phyloP scores from a whole-genome alignment of 1,140 invertebrate species.

The Philaenus spumarius region DNA sequence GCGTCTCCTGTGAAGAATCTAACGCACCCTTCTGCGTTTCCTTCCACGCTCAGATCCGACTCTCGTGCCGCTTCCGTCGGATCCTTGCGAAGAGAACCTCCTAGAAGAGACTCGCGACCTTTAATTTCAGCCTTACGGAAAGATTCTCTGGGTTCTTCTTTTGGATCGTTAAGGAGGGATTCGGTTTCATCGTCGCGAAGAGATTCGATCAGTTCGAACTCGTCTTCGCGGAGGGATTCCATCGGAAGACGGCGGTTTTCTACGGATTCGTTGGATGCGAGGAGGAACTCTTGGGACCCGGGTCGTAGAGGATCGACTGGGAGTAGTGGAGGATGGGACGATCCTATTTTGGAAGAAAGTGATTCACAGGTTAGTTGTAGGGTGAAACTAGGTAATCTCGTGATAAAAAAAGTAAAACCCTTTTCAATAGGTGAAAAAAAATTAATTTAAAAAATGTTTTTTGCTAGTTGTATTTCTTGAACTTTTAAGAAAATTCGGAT shows the following conservation, averaged over 20 bases:
- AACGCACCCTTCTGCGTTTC: conserved; percentile 56
- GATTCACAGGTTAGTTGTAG: neutral
- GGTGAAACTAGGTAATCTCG: too few relatives aligned
- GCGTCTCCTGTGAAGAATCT: conserved; percentile 20
- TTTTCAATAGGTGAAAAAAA: too few relatives aligned
- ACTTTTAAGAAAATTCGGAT: too few relatives aligned
- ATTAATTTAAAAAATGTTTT: too few relatives aligned
- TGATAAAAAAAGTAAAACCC: too few relatives aligned
- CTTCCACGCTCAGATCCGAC: conserved; percentile 52
- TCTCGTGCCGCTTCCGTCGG: conserved; percentile 47
- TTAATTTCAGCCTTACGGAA: conserved; percentile 25
- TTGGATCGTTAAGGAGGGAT: conserved; percentile 60
- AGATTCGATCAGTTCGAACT: conserved; percentile 1
- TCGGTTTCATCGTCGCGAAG: conserved; percentile 43
- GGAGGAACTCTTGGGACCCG: conserved; percentile 60
- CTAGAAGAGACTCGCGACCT: neutral
- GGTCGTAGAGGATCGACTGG: conserved; percentile 51
- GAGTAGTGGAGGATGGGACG: conserved; percentile 47
- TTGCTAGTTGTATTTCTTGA: too few relatives aligned
- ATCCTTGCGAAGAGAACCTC: conserved; percentile 35
- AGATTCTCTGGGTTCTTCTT: conserved; percentile 50
- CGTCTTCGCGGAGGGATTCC: conserved; percentile 34
- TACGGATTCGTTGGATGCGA: conserved; percentile 55
- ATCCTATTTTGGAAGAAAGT: conserved; percentile 42
- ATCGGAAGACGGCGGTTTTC: conserved; percentile 47